Conservation (phyloP, 2,113 vertebrate species). For the Zapus hudsonius region DNA sequence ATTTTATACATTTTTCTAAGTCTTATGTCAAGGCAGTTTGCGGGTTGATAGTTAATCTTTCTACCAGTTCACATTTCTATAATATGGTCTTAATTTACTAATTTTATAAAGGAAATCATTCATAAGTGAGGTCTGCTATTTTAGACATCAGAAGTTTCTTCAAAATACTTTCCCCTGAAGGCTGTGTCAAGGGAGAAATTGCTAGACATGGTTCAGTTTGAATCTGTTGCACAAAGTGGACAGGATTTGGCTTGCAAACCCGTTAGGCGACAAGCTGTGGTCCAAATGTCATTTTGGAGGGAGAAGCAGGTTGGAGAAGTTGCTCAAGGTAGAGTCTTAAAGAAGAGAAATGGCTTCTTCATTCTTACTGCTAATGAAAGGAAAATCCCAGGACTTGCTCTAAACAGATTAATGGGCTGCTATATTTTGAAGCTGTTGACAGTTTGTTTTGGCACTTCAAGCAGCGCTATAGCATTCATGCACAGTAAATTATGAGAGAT, state of each 20-base stretch:
- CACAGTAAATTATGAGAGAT: conserved; percentile 73
- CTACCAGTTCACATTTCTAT: conserved; percentile 16
- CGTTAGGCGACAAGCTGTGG: neutral
- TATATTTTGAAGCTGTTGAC: conserved; percentile 71
- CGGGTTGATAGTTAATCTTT: neutral
- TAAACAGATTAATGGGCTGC: conserved; percentile 68
- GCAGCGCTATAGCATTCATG: conserved; percentile 68
- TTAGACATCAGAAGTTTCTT: neutral
- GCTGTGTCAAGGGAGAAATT: neutral
- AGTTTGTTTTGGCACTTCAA: conserved; percentile 75
- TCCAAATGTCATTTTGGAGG: neutral
- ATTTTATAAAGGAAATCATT: neutral
- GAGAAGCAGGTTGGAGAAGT: neutral
- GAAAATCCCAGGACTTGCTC: conserved; percentile 50
- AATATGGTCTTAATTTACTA: neutral
- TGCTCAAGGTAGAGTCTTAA: neutral
- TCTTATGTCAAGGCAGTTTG: neutral
- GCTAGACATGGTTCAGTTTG: neutral
- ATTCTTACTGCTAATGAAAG: conserved; percentile 55
- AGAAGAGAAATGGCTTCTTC: conserved; percentile 32
- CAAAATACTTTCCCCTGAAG: conserved; percentile 24
- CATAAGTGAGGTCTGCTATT: neutral
- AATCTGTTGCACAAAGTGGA: neutral
- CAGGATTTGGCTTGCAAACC: neutral
- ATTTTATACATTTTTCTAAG: neutral